A percentile compares a stretch with the other conserved stretches of the same genome.
phyloP scores from a whole-genome alignment of 2,888 invertebrate genomes.

The Watsonalla cultraria region DNA sequence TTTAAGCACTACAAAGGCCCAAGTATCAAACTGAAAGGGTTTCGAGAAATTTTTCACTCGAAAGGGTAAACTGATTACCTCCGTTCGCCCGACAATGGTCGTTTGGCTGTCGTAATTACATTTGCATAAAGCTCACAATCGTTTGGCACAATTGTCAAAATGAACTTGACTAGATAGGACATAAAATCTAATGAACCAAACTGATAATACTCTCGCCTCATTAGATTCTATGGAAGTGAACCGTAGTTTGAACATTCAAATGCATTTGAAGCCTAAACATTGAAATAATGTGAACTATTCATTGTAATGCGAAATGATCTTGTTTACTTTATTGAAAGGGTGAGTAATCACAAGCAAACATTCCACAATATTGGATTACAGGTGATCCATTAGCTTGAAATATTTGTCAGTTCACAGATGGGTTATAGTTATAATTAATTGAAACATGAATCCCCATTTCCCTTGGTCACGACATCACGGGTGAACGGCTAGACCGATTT shows the following conservation, averaged over 20 bases:
- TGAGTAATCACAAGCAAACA: too few relatives aligned
- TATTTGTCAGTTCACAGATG: too few relatives aligned
- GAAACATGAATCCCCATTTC: too few relatives aligned
- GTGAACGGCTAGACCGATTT: too few relatives aligned
- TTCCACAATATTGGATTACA: too few relatives aligned
- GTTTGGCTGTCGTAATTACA: slow-evolving; percentile 42
- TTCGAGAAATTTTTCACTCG: slow-evolving; percentile 43
- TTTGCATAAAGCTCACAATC: slow-evolving; percentile 52
- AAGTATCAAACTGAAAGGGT: slow-evolving; percentile 17
- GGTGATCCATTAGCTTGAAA: too few relatives aligned
- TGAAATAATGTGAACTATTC: neutral
- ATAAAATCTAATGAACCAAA: slow-evolving; percentile 63
- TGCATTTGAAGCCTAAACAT: slow-evolving; percentile 12
- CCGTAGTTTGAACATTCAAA: slow-evolving; percentile 11
- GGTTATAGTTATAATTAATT: too few relatives aligned
- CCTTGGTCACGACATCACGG: too few relatives aligned
- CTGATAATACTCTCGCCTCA: slow-evolving; percentile 55
- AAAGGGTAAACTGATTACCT: slow-evolving; percentile 52
- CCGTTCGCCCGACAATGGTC: slow-evolving; percentile 44
- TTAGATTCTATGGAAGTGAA: slow-evolving; percentile 36
- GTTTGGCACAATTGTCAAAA: slow-evolving; percentile 31
- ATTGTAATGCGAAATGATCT: too few relatives aligned
- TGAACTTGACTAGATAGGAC: slow-evolving; percentile 42
- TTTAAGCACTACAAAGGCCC: slow-evolving; percentile 7
- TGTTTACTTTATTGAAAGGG: too few relatives aligned